phyloP scores from a whole-genome alignment of 2,888 invertebrate genomes.

The Epiblema foenella region DNA sequence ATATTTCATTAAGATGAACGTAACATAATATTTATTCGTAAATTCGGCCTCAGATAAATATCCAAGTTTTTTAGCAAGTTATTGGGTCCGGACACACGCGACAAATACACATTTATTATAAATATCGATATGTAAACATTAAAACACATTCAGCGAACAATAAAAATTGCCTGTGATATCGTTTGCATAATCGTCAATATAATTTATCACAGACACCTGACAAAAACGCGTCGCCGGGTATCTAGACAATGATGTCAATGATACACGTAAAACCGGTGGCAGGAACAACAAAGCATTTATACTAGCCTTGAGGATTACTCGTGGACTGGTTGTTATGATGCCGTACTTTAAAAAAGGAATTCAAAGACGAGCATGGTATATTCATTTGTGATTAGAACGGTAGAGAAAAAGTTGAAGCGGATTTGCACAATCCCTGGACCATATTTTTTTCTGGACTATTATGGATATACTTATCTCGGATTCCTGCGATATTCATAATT shows the following conservation, averaged over 20 bases:
- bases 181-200: constrained; percentile 62
- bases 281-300: constrained; percentile 27
- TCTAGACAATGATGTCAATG: constrained; percentile 65
- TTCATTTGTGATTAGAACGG: not conserved
- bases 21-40: not conserved
- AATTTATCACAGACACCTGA: constrained; percentile 63
- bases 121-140: constrained; percentile 4
- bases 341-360: not conserved
- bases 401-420: not conserved
- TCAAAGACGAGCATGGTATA: too few species aligned
- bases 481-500: too few species aligned
- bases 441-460: too few species aligned
- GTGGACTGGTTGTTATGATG: constrained; percentile 27
- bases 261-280: constrained; percentile 73
- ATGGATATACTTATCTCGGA: too few species aligned
- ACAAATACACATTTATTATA: not conserved
- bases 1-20: too few species aligned
- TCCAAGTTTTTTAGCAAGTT: not conserved
- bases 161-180: constrained; percentile 51
- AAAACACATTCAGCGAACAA: constrained; percentile 6
- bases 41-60: too few species aligned
- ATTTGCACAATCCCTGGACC: not conserved
- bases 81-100: not conserved
- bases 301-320: constrained; percentile 34
- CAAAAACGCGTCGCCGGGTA: constrained; percentile 67